These are phyloP conservation scores for Pecten maximus DNA, from an alignment of 2,888 invertebrate genomes.

Conservation along the genomic window DNA sequence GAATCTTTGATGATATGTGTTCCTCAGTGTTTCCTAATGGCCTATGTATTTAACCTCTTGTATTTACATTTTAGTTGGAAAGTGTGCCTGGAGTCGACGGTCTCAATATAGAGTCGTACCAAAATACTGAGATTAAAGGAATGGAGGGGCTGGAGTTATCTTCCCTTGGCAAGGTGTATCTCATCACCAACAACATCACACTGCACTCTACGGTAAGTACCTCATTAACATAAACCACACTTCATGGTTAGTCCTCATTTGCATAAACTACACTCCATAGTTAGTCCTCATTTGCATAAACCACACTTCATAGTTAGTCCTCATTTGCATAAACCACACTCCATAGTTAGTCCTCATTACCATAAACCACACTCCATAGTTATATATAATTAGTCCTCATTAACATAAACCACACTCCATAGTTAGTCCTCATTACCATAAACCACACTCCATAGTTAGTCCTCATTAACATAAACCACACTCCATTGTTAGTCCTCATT, in stretches of 20 bases:
- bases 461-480: no score
- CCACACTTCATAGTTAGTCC: neutral
- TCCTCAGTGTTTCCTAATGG: no score
- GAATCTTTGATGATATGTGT: no score
- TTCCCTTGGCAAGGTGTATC: constrained; percentile 37
- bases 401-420: no score
- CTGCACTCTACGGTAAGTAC: constrained; percentile 49
- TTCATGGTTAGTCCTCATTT: neutral
- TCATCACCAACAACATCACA: constrained; percentile 38
- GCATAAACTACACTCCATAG: neutral
- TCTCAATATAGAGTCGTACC: constrained; percentile 57
- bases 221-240: neutral
- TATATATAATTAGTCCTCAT: no score
- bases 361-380: no score
- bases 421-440: no score
- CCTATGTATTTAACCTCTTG: neutral
- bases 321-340: no score
- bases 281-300: no score
- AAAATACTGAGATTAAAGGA: constrained; percentile 51
- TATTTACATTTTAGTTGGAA: constrained; percentile 50
- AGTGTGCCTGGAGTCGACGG: constrained; percentile 50
- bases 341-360: no score
- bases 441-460: no score
- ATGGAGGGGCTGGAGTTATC: constrained; percentile 48
- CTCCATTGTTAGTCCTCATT: no score